Base-by-base conservation (phyloP, 2,797 vertebrate species). In the Pelochelys cantorii region DNA sequence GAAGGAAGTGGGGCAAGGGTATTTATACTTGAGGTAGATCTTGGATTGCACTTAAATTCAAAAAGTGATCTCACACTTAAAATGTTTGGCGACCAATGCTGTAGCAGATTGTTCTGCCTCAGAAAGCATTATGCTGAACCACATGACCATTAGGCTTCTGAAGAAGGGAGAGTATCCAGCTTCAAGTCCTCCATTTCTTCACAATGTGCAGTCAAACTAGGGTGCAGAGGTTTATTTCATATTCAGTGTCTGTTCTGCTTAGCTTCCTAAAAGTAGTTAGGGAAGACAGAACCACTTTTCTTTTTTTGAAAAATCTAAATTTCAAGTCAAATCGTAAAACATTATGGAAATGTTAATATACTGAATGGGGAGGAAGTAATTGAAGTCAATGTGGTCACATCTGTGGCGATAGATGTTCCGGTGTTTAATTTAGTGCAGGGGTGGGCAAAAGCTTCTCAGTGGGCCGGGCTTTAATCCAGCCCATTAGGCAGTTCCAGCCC, bases 131-230 rank as follows among this genome's bases (percentile, higher is more conserved):
- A 48, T 29, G 0, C 48, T 82, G 78, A 65, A 12, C 14, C 27
- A 11, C 8, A 6, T 15, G 42, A 80, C 79, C 60, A 7, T 1
- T 0, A 65, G 79, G 53, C 31, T 83, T 37, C 34, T 55, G 82
- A 34, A 85, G 12, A 75, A 4, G 68, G 27, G 71, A 25, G 68
- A 34, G n/a, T 57, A 54, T 48, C 0, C 1, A 94, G 65, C 60
- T 79, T 79, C 85, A 37, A 53, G 68, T 60, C 57, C 15, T 81
- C 55, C 55, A 42, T 25, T n/a, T 57, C 78, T 84, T 85, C 80
- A 95, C 85, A 90, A 78, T 57, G 52, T 5, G 54, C 90, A 92
- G 31, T 92, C 92, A 86, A 54, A 89, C 42, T 74, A 82, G 62
- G 11, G 6, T 74, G 20, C 75, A 80, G 75, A 92, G 52, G 75